These are phyloP conservation scores for Drosophila antonietae DNA, from an alignment of 2,888 invertebrate genomes.

Conservation along the genomic window DNA sequence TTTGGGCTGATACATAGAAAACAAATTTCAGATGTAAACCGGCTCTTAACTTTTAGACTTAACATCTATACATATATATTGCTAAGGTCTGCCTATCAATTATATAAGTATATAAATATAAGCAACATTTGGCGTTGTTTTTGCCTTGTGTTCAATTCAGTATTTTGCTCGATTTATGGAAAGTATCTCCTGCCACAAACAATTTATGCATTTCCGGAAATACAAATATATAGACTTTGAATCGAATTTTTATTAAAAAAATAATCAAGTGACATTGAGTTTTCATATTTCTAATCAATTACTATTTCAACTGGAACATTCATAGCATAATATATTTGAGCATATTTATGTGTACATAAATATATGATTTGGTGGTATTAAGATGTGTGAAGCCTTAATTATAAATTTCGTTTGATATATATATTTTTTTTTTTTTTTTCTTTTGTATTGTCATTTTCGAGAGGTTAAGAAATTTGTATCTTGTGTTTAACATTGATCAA, in stretches of 20 bases:
- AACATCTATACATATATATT: slow-evolving; percentile 1
- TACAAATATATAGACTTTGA: slow-evolving; percentile 34
- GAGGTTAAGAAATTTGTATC: slow-evolving; percentile 63
- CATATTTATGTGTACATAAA: slow-evolving; percentile 11
- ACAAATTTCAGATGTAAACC: slow-evolving; percentile 9
- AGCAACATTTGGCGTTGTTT: slow-evolving; percentile 26
- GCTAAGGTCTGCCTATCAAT: slow-evolving; percentile 12
- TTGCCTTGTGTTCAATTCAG: slow-evolving; percentile 23
- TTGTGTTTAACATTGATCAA: slow-evolving; percentile 42
- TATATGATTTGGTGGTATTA: slow-evolving; percentile 36
- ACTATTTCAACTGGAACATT: slow-evolving; percentile 20
- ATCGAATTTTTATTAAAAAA: slow-evolving; percentile 31
- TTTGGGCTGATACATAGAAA: background rate
- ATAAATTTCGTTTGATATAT: slow-evolving; percentile 23
- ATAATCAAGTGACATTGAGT: slow-evolving; percentile 11
- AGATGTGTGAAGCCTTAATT: slow-evolving; percentile 30
- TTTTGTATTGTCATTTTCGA: slow-evolving; percentile 70
- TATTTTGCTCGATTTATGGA: slow-evolving; percentile 5
- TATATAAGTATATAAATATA: slow-evolving; percentile 4
- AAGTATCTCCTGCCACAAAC: slow-evolving; percentile 5
- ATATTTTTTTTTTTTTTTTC: slow-evolving; percentile 1
- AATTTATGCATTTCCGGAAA: slow-evolving; percentile 38
- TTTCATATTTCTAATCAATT: slow-evolving; percentile 20
- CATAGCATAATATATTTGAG: slow-evolving; percentile 28
- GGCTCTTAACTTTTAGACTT: slow-evolving; percentile 11